Percentiles rank a stretch among this genome's conserved stretches.
Conservation (phyloP, 2,797 vertebrate genomes). For the Urocyon cinereoargenteus region DNA sequence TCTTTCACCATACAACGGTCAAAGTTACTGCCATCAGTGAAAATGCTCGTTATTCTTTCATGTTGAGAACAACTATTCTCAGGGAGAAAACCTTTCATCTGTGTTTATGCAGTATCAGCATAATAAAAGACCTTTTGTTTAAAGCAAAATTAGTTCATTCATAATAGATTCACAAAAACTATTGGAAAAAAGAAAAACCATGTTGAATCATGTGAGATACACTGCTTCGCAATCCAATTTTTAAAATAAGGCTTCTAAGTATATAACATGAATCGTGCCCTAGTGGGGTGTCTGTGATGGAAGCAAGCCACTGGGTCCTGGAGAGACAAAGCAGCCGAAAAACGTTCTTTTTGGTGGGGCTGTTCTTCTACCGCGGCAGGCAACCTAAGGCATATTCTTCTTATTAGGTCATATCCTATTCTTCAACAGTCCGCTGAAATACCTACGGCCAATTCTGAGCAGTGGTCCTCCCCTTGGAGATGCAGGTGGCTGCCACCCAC, state of each 20-base stretch:
- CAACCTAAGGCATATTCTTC: too few relatives aligned
- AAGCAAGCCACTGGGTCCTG: not conserved
- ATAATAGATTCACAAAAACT: conserved; percentile 3
- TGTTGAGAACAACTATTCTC: not conserved
- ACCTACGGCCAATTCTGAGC: not conserved
- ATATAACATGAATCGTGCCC: not conserved
- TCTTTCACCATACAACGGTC: not conserved
- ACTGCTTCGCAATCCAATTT: not conserved
- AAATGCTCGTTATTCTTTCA: not conserved
- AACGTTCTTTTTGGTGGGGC: not conserved
- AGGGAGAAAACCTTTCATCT: not conserved
- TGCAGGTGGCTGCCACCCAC: not conserved
- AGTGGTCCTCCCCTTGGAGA: not conserved
- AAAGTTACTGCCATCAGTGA: not conserved
- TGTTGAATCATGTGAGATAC: not conserved
- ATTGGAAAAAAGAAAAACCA: not conserved
- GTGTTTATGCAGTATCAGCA: not conserved
- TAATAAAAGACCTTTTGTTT: not conserved
- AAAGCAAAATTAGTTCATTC: not conserved
- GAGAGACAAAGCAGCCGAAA: not conserved
- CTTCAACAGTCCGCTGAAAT: not conserved
- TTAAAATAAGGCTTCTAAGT: not conserved
- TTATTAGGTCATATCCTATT: not conserved
- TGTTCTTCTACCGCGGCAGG: rapidly evolving
- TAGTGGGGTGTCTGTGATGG: too few relatives aligned